Conservation (phyloP, 2,113 vertebrate genomes). For the Eubucco bourcierii region DNA sequence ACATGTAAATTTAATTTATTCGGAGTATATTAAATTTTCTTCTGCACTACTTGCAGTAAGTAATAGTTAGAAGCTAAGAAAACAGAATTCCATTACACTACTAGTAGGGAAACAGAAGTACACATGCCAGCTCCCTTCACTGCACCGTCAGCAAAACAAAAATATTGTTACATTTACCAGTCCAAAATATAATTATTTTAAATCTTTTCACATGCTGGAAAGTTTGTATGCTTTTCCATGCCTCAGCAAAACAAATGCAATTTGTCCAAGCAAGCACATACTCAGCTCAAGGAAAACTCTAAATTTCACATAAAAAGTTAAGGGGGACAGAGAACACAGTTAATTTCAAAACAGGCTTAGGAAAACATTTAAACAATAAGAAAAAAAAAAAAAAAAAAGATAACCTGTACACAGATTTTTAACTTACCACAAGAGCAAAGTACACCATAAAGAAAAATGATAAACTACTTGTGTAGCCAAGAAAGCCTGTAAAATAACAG, state of each 20-base stretch:
- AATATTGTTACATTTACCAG: constrained; percentile 32
- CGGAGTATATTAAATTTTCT: constrained; percentile 62
- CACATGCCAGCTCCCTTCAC: constrained; percentile 32
- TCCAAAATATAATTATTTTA: constrained; percentile 55
- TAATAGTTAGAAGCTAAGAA: constrained; percentile 64
- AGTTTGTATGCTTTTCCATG: background rate
- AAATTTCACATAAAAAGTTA: constrained; percentile 4
- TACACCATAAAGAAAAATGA: constrained; percentile 94
- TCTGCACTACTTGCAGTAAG: constrained; percentile 48
- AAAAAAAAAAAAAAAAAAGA: constrained; percentile 14
- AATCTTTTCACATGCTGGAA: constrained; percentile 48
- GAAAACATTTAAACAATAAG: constrained; percentile 67
- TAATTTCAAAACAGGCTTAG: constrained; percentile 38
- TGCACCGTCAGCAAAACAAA: constrained; percentile 52
- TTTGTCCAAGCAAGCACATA: background rate
- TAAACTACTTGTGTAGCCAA: constrained; percentile 95
- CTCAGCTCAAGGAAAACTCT: constrained; percentile 1
- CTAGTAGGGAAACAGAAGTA: constrained; percentile 21
- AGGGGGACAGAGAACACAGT: constrained; percentile 36
- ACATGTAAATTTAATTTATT: constrained; percentile 66
- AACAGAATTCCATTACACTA: constrained; percentile 54
- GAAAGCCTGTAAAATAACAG: constrained; percentile 88
- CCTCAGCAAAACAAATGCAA: constrained; percentile 8
- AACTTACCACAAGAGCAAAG: constrained; percentile 92
- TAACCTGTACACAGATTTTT: constrained; percentile 68